A percentile compares a stretch with the other conserved stretches of the same genome.
Evolutionary conservation across 2,888 invertebrate genomes (phyloP).

Genomic region (Odontomyia ornata): DNA sequence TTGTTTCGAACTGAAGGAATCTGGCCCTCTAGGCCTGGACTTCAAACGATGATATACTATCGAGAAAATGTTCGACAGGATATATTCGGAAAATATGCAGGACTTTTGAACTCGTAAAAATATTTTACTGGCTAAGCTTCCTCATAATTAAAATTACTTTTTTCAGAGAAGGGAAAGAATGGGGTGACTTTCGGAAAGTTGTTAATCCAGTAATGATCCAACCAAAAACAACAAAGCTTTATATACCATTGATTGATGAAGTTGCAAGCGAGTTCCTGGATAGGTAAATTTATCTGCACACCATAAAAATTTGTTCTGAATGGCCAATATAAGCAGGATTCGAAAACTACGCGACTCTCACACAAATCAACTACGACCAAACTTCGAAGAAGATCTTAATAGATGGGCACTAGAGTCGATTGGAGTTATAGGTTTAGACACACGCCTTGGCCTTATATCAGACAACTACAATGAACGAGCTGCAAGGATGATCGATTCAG

Average conservation of each 20-base stretch:
- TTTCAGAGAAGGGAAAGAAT: constrained; percentile 69
- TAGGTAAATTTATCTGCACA: not conserved
- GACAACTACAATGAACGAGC: constrained; percentile 46
- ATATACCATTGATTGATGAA: constrained; percentile 64
- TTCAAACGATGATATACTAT: constrained; percentile 64
- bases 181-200: constrained; percentile 73
- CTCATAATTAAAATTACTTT: no score
- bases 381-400: constrained; percentile 64
- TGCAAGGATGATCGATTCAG: constrained; percentile 52
- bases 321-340: constrained; percentile 55
- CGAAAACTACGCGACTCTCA: constrained; percentile 46
- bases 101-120: constrained; percentile 43
- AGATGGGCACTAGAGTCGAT: constrained; percentile 68
- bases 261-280: not conserved
- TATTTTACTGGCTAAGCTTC: not conserved
- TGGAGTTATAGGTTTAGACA: constrained; percentile 57
- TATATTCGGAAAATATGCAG: constrained; percentile 51
- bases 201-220: constrained; percentile 75
- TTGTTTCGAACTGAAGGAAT: constrained; percentile 65
- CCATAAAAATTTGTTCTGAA: not conserved
- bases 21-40: constrained; percentile 64
- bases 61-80: constrained; percentile 60
- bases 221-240: constrained; percentile 68
- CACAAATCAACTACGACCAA: constrained; percentile 57
- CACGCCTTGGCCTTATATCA: constrained; percentile 48